phyloP scores from a whole-genome alignment of 1,140 invertebrate species.

The Nixonia krombeini region DNA sequence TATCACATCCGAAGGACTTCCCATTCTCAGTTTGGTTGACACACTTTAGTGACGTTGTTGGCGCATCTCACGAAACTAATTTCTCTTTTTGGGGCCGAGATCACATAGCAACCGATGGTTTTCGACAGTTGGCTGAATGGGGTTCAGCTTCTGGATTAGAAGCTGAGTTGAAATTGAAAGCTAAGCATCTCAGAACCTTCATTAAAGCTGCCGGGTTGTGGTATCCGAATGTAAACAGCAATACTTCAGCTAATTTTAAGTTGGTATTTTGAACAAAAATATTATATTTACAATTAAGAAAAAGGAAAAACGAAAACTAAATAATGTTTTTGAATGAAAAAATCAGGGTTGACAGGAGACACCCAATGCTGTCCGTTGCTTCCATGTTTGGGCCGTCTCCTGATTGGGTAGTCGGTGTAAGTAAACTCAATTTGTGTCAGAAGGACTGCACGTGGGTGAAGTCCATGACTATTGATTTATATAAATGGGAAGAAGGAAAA shows the following conservation, averaged over 20 bases:
- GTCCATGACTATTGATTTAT: constrained; percentile 85
- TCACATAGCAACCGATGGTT: constrained; percentile 90
- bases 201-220: constrained; percentile 95
- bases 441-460: constrained; percentile 91
- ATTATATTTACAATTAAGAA: no score
- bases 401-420: constrained; percentile 96
- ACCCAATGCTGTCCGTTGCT: constrained; percentile 91
- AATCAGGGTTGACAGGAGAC: constrained; percentile 85
- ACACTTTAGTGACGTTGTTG: constrained; percentile 98
- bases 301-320: no score
- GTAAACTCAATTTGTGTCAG: constrained; percentile 87
- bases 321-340: constrained; percentile 5
- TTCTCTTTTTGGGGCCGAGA: constrained; percentile 97
- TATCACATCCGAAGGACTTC: constrained; percentile 97
- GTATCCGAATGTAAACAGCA: constrained; percentile 93
- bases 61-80: constrained; percentile 91
- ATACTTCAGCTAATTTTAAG: constrained; percentile 86
- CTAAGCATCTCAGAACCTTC: constrained; percentile 88
- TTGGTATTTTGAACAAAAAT: constrained; percentile 16
- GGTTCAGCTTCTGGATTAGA: constrained; percentile 94
- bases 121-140: constrained; percentile 94
- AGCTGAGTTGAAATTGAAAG: constrained; percentile 87
- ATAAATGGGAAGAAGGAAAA: constrained; percentile 95
- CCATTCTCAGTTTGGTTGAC: constrained; percentile 91
- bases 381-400: constrained; percentile 97